Conservation (phyloP, 2,797 vertebrate genomes). For the Adelosebastes latens region DNA sequence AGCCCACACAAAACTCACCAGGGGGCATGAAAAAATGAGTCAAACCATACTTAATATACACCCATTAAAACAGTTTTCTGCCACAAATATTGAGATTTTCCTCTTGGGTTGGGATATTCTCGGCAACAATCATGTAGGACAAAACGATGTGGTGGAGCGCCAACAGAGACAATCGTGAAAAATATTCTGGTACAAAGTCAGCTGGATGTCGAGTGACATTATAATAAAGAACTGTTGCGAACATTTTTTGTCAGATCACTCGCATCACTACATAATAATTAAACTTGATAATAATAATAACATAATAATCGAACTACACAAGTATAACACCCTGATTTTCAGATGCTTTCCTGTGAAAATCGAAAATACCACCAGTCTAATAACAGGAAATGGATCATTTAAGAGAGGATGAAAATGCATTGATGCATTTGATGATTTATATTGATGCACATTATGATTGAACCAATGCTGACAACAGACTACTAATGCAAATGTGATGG, state of each 20-base stretch:
- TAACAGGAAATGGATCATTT: background rate
- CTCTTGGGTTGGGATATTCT: background rate
- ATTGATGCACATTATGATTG: constrained; percentile 5
- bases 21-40: background rate
- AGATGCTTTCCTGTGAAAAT: background rate
- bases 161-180: background rate
- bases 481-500: constrained; percentile 5
- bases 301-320: background rate
- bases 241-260: background rate
- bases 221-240: background rate
- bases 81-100: background rate
- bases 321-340: background rate
- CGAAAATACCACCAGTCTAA: background rate
- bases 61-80: background rate
- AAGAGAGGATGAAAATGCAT: background rate
- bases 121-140: background rate
- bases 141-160: background rate
- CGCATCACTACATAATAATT: background rate
- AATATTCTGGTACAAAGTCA: background rate
- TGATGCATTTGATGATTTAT: background rate
- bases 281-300: background rate
- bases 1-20: background rate
- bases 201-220: background rate
- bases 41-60: background rate
- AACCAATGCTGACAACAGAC: constrained; percentile 14